Evolutionary conservation across 2,113 vertebrate genomes (phyloP).

Genomic region (Alces alces): DNA sequence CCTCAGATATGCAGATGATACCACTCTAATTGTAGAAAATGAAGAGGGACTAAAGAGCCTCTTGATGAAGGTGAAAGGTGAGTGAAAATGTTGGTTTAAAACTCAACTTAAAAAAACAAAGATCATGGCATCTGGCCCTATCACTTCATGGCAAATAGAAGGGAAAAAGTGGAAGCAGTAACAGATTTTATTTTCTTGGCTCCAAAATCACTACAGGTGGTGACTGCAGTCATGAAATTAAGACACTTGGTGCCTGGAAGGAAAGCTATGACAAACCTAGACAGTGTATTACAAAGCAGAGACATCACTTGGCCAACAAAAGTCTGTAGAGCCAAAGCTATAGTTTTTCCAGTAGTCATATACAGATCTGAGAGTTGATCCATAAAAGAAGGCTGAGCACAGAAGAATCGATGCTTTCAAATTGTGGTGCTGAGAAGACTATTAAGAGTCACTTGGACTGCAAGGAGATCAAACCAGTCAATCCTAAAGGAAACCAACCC

Average conservation of each 20-base stretch:
- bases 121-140: background rate
- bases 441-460: background rate
- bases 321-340: background rate
- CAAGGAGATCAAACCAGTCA: background rate
- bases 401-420: background rate
- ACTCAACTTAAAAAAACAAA: background rate
- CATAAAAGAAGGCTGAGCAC: background rate
- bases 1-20: background rate
- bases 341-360: background rate
- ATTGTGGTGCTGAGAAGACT: background rate
- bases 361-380: background rate
- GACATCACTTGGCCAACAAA: accelerated
- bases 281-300: background rate
- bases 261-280: background rate
- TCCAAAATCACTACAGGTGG: background rate
- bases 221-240: background rate
- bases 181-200: background rate
- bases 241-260: background rate
- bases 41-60: background rate
- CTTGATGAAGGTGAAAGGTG: background rate
- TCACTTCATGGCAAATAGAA: background rate
- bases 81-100: background rate
- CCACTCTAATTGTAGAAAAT: background rate
- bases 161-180: background rate
- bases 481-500: background rate